Base-by-base conservation (phyloP, 2,797 vertebrate species). In the Sebastes flavidus region DNA sequence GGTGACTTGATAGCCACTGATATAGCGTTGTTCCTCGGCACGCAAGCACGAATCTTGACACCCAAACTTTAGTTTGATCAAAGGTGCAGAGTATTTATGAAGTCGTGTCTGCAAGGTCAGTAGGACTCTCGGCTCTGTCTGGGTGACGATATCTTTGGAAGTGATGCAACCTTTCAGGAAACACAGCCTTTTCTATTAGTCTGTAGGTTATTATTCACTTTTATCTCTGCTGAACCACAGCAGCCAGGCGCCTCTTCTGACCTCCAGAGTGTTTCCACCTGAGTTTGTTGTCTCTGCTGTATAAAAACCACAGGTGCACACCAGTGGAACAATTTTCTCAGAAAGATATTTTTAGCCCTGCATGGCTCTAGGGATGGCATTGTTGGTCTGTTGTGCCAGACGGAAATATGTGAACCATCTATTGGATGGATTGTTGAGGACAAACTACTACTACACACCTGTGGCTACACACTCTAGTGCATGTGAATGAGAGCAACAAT, bases 41-140 rank as follows among this genome's bases (percentile, higher is more conserved):
- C 72, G 77, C 20, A 6, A 65, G 58, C 66, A 63, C 8, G 1
- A 56, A 63, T 85, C 75, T 76, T 24, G 46, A 81, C 74, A 27
- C 70, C 72, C 59, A 30, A 38, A 81, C 72, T 86, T 76, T 27
- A 42, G 60, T 81, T 83, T 80, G 84, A 90, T 91, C 84, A 91
- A 87, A 81, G 30, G 62, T 82, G 59, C 36, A 6, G 18, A 27
- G 54, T 65, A 79, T 82, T 79, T 85, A 81, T 77, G 52, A 79
- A 86, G 49, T 56, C 36, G 22, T 52, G 34, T 70, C 52, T 59
- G 38, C 62, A 81, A 86, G 84, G 84, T 85, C 80, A 80, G 62
- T 2, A 38, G 29, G 56, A 72, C 3, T 54, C 38, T 78, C 24
- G 2, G 9, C 55, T 30, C 46, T 4, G 29, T 55, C 14, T 24